Evolutionary conservation across 2,797 vertebrate genomes (phyloP), one percentile per base, ranked within the genome.

Genomic region (Syngnathus rostellatus): DNA sequence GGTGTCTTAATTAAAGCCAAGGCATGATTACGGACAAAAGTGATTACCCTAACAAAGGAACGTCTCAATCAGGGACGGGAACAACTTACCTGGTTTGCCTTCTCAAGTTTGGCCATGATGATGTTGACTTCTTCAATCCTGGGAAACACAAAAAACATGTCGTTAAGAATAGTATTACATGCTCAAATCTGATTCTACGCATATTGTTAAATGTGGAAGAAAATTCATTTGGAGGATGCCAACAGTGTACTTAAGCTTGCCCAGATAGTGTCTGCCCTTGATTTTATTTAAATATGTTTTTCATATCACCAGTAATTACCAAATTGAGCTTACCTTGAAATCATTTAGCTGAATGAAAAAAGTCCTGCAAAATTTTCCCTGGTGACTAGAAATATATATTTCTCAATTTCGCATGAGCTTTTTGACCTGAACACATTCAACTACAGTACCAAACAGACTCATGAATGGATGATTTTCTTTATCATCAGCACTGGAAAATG

Each of bases 71-170:
- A 90, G 73, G 64, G 83, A 80, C 76, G 73, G 76, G 67, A 71
- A 68, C 69, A 68, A 72, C 94, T 95, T 88, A 98, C 97, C 94
- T 95, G 94, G 87, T 96, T 96, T 68, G 96, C 95, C 84, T 94
- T 95, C 83, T 98, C 94, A 4, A 99, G 93, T 86, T 95, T 94
- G 0, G 90, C 93, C 93, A 96, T 91, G 89, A 99, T 94, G 89
- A 91, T 83, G 78, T 91, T 88, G 17, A 98, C 91, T 90, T 99
- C 95, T 43, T 94, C 94, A 62, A 92, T 91, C 90, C 97, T 98
- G 88, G 12, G 85, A 90, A 1, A 79, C 72, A 86, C 68, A 72
- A 79, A 83, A 82, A 80, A 39, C 2, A 3, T 9, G 8, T 17
- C 0, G 50, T 51, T 21, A 21, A 9, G 39, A 43, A 12, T 43